phyloP scores from a whole-genome alignment of 1,140 invertebrate genomes.

The Cydia fagiglandana region DNA sequence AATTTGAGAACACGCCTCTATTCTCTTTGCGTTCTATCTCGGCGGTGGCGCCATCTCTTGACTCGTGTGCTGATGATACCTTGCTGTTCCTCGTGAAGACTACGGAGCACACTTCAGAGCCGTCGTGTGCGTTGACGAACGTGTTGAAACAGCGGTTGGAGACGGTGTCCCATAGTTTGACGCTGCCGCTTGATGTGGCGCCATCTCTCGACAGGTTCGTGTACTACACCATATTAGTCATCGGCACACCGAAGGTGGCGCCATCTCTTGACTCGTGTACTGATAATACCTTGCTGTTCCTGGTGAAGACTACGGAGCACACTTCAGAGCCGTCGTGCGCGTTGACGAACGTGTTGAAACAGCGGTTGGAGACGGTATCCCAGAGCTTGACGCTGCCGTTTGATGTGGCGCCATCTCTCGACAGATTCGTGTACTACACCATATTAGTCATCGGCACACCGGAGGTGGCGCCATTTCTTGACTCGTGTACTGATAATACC shows the following conservation, averaged over 20 bases:
- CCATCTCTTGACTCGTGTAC: background rate
- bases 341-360: conserved; percentile 95
- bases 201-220: no score
- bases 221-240: no score
- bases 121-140: conserved; percentile 95
- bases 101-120: conserved; percentile 96
- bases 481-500: conserved; percentile 76
- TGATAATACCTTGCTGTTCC: conserved; percentile 94
- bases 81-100: conserved; percentile 98
- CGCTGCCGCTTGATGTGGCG: no score
- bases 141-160: conserved; percentile 97
- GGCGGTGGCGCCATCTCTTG: no score
- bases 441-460: no score
- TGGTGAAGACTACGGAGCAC: conserved; percentile 95
- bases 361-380: conserved; percentile 97
- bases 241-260: no score
- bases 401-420: no score
- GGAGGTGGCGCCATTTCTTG: no score
- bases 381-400: conserved; percentile 98
- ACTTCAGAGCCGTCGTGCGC: conserved; percentile 97
- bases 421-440: no score
- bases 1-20: no score
- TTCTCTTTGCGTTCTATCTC: no score
- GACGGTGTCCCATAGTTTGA: conserved; percentile 98
- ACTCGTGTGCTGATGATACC: conserved; percentile 76